phyloP scores from a whole-genome alignment of 2,888 invertebrate species.

The Limnephilus lunatus region DNA sequence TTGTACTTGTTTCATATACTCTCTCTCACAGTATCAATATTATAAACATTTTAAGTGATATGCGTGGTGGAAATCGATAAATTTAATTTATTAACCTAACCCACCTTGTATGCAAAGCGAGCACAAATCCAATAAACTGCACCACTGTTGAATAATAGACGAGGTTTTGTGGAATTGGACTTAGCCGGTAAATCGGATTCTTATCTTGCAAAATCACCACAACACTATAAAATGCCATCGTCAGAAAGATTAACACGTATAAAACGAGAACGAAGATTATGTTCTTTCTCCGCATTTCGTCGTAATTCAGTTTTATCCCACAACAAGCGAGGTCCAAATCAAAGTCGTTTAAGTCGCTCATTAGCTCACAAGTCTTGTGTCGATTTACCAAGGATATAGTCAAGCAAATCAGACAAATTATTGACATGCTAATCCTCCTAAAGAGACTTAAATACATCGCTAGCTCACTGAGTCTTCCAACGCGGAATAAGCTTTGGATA shows the following conservation, averaged over 20 bases:
- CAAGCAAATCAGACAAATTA: not conserved
- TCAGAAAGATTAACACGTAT: not conserved
- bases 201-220: not conserved
- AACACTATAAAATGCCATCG: no score
- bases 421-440: not conserved
- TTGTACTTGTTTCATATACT: no score
- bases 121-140: no score
- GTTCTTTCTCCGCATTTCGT: not conserved
- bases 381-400: not conserved
- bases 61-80: no score
- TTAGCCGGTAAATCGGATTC: no score
- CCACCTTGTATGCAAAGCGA: no score
- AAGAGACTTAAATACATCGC: not conserved
- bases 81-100: no score
- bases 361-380: not conserved
- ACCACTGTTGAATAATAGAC: no score
- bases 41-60: no score
- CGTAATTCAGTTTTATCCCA: not conserved
- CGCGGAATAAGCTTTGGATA: accelerated
- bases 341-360: not conserved
- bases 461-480: not conserved
- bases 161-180: no score
- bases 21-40: no score
- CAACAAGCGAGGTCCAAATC: not conserved
- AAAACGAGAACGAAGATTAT: not conserved